Conservation (phyloP, 2,888 invertebrate species). For the Lacanobia wlatinum region DNA sequence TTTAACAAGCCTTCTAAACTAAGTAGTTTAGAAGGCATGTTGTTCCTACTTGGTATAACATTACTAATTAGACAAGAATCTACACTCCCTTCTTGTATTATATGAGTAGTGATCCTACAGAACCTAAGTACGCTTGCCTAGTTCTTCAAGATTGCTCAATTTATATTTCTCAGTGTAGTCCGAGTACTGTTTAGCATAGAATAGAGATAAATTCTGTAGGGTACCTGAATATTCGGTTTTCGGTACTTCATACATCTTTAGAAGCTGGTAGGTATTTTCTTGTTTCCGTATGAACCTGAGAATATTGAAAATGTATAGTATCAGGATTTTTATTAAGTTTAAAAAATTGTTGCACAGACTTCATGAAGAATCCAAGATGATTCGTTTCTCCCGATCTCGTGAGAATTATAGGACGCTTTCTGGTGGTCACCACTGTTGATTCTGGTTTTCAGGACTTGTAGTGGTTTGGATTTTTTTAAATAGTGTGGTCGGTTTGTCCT, state of each 20-base stretch:
- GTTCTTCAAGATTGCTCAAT: constrained; percentile 40
- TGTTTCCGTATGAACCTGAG: background rate
- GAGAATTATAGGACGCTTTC: background rate
- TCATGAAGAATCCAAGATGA: too few species aligned
- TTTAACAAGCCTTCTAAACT: too few species aligned
- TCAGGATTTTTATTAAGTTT: background rate
- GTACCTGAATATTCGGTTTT: constrained; percentile 39
- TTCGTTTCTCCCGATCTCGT: background rate
- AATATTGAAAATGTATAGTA: constrained; percentile 12
- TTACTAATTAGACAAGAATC: constrained; percentile 40
- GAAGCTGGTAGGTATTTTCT: constrained; percentile 1
- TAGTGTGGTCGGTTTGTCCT: too few species aligned
- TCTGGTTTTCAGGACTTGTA: too few species aligned
- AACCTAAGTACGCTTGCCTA: constrained; percentile 14
- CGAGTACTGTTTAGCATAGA: constrained; percentile 49
- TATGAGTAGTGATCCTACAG: constrained; percentile 3
- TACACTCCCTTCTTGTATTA: background rate
- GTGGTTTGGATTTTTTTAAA: too few species aligned
- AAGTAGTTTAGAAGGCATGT: constrained; percentile 42
- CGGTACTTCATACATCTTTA: constrained; percentile 34
- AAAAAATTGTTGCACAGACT: background rate
- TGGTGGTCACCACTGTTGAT: background rate
- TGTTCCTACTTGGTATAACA: constrained; percentile 13
- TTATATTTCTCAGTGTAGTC: constrained; percentile 33
- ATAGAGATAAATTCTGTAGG: constrained; percentile 40